Conservation (phyloP, 2,113 vertebrate genomes). For the Nansenia antarctica region DNA sequence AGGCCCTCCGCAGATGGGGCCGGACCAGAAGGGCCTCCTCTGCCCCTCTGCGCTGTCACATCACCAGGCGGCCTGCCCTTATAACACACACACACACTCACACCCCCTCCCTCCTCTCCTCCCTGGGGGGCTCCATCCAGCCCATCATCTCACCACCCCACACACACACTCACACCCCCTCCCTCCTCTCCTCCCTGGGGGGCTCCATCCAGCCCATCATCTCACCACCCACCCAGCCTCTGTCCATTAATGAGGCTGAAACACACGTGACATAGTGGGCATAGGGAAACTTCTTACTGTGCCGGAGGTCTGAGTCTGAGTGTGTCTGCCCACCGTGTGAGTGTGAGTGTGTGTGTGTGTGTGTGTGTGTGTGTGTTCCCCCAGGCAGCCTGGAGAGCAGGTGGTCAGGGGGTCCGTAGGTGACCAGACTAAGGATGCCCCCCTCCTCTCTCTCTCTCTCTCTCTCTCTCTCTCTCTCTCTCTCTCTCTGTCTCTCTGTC, state of each 20-base stretch:
- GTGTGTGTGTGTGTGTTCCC: too few relatives aligned
- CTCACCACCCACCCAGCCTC: too few relatives aligned
- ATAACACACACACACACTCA: neutral
- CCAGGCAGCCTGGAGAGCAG: constrained; percentile 44
- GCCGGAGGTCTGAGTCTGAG: too few relatives aligned
- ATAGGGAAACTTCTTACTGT: constrained; percentile 22
- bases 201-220: neutral
- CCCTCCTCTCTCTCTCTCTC: neutral
- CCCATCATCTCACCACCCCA: constrained; percentile 3
- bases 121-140: neutral
- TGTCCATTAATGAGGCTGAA: too few relatives aligned
- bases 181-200: too few relatives aligned
- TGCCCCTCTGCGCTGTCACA: constrained; percentile 59
- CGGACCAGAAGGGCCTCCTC: constrained; percentile 38
- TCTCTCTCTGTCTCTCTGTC: too few relatives aligned
- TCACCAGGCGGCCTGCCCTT: constrained; percentile 28
- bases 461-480: neutral
- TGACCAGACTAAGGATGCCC: neutral
- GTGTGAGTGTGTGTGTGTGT: too few relatives aligned
- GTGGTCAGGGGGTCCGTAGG: constrained; percentile 34
- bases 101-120: neutral
- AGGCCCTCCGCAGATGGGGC: constrained; percentile 69
- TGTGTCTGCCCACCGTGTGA: constrained; percentile 19
- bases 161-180: neutral
- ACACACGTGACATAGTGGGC: too few relatives aligned